Conservation (phyloP, 2,113 vertebrate species). For the Ctenodactylus gundi region DNA sequence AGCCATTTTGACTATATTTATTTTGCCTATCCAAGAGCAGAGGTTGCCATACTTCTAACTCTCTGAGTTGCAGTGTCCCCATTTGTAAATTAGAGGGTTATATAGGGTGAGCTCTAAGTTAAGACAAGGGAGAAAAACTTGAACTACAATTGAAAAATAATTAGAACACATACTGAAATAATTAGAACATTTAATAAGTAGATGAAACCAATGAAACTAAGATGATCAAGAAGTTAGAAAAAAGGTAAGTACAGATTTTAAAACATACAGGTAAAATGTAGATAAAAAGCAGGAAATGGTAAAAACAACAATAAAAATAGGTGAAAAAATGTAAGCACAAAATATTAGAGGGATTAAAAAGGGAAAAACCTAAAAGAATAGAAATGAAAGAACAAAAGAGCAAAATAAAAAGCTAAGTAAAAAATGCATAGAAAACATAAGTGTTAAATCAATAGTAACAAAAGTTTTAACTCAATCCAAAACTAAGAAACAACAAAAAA, state of each 20-base stretch:
- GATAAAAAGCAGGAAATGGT: not conserved
- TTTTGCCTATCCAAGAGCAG: too few relatives aligned
- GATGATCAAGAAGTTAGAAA: not conserved
- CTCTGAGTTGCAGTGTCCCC: not conserved
- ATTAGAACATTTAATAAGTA: not conserved
- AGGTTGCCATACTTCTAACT: too few relatives aligned
- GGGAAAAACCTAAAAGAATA: not conserved
- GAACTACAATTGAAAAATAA: not conserved
- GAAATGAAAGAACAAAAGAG: not conserved
- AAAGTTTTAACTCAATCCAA: not conserved
- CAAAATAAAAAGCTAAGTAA: not conserved
- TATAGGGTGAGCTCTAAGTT: not conserved
- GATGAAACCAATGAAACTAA: not conserved
- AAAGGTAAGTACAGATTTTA: not conserved
- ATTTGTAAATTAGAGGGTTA: not conserved
- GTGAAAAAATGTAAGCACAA: not conserved
- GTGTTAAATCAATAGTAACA: slow-evolving; percentile 1
- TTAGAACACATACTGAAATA: not conserved
- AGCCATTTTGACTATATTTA: too few relatives aligned
- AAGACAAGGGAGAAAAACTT: not conserved
- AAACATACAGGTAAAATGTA: not conserved
- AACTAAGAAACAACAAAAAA: slow-evolving; percentile 18
- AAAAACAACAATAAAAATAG: not conserved
- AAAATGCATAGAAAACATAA: not conserved
- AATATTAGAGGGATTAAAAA: not conserved